These are phyloP conservation scores for Danio jaintianensis DNA, from an alignment of 2,797 vertebrate species.

Conservation along the genomic window DNA sequence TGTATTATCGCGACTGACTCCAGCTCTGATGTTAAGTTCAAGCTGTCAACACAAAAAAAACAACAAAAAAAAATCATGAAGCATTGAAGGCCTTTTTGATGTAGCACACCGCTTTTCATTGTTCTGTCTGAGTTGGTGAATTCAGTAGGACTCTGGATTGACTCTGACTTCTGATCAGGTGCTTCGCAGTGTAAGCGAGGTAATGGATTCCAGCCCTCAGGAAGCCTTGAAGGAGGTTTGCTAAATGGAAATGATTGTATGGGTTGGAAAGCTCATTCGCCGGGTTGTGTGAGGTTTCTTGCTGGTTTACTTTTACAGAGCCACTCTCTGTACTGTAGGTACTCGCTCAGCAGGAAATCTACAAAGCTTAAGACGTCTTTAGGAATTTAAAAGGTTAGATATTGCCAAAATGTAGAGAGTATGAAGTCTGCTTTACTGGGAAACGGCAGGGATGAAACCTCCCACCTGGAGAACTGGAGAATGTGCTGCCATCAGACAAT, in stretches of 20 bases:
- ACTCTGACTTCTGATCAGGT: slow-evolving; percentile 27
- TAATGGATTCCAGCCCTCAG: slow-evolving; percentile 32
- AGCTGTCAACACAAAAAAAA: slow-evolving; percentile 9
- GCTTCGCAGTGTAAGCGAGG: background rate
- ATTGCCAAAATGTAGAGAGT: slow-evolving; percentile 19
- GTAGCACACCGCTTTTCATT: background rate
- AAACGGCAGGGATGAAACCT: slow-evolving; percentile 9
- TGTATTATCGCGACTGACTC: slow-evolving; percentile 11
- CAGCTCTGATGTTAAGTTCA: slow-evolving; percentile 10
- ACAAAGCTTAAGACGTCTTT: slow-evolving; percentile 32
- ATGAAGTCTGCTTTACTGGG: background rate
- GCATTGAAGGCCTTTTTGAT: background rate
- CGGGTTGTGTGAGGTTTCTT: slow-evolving; percentile 26
- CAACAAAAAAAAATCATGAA: slow-evolving; percentile 2
- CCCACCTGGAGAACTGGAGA: background rate
- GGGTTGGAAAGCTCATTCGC: slow-evolving; percentile 21
- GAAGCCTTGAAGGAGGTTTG: slow-evolving; percentile 22
- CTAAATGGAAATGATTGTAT: slow-evolving; percentile 40
- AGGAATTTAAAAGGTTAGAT: slow-evolving; percentile 26
- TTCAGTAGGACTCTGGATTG: slow-evolving; percentile 11
- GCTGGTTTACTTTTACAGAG: slow-evolving; percentile 38
- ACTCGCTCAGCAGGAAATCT: slow-evolving; percentile 22
- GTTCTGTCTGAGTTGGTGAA: background rate
- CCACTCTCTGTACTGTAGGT: slow-evolving; percentile 3
- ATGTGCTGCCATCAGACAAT: slow-evolving; percentile 22